phyloP scores from a whole-genome alignment of 2,888 invertebrate genomes.

The Noctuana brunneofusca region DNA sequence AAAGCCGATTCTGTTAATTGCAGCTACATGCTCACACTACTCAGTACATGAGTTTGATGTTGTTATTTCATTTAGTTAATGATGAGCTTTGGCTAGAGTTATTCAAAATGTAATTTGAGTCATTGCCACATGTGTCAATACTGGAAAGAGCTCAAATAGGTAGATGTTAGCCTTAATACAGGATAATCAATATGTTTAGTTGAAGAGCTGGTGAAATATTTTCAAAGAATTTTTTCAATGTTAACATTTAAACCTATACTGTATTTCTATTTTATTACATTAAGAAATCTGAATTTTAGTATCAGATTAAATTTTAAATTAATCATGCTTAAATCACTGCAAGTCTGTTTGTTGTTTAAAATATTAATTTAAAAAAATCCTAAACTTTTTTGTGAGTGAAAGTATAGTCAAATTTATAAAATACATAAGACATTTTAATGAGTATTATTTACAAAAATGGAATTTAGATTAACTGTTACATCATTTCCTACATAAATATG shows the following conservation, averaged over 20 bases:
- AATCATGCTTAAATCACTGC: no score
- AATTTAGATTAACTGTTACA: no score
- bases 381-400: no score
- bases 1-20: slow-evolving; percentile 75
- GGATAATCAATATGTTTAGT: slow-evolving; percentile 5
- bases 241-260: neutral
- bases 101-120: no score
- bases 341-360: no score
- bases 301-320: no score
- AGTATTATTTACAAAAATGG: no score
- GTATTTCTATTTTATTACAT: neutral
- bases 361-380: no score
- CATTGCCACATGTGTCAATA: slow-evolving; percentile 13
- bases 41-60: slow-evolving; percentile 40
- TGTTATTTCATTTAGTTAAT: slow-evolving; percentile 23
- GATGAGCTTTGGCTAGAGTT: slow-evolving; percentile 21
- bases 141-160: slow-evolving; percentile 17
- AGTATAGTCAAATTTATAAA: no score
- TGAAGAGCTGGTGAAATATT: slow-evolving; percentile 2
- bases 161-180: slow-evolving; percentile 18
- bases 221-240: neutral
- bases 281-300: no score
- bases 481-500: no score
- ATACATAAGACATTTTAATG: no score
- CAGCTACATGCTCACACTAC: slow-evolving; percentile 74